Conservation (phyloP, 23 tunicate species). For the Phallusia fumigata region DNA sequence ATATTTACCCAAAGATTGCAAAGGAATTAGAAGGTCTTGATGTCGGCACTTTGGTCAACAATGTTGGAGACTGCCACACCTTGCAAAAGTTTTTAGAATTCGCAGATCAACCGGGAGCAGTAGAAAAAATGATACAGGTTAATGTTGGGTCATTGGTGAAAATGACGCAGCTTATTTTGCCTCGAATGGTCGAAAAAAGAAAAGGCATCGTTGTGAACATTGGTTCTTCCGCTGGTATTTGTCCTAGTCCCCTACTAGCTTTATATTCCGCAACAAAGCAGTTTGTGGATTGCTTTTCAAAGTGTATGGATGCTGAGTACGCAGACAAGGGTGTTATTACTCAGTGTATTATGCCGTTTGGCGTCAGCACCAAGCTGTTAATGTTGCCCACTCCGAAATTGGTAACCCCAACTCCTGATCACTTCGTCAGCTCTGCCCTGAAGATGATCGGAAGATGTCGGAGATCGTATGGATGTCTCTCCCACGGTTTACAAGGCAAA, state of each 20-base stretch:
- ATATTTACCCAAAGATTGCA: slow-evolving; percentile 58
- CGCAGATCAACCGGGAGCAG: slow-evolving; percentile 24
- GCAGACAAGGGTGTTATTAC: slow-evolving; percentile 44
- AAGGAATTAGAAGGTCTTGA: slow-evolving; percentile 48
- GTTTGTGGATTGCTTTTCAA: slow-evolving; percentile 77
- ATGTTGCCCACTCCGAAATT: slow-evolving; percentile 48
- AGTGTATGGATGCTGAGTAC: slow-evolving; percentile 53
- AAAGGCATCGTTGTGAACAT: slow-evolving; percentile 79
- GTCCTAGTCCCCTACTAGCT: slow-evolving; percentile 72
- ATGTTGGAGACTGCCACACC: slow-evolving; percentile 60
- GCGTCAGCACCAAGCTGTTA: slow-evolving; percentile 73
- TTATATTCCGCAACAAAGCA: slow-evolving; percentile 79
- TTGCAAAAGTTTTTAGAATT: slow-evolving; percentile 51
- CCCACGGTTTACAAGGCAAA: slow-evolving; percentile 61
- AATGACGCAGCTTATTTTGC: slow-evolving; percentile 76
- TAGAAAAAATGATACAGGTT: slow-evolving; percentile 47
- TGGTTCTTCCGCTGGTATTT: slow-evolving; percentile 62
- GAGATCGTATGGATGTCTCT: slow-evolving; percentile 52
- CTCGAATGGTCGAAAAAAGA: slow-evolving; percentile 50
- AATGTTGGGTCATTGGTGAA: slow-evolving; percentile 61
- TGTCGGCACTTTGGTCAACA: slow-evolving; percentile 70
- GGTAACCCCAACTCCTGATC: slow-evolving; percentile 59
- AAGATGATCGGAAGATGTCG: slow-evolving; percentile 49
- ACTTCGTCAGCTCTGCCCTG: slow-evolving; percentile 39
- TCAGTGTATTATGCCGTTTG: slow-evolving; percentile 71